Evolutionary conservation across 2,888 invertebrate genomes (phyloP), one percentile per base, ranked within the genome.

Genomic region (Nomada fabriciana): DNA sequence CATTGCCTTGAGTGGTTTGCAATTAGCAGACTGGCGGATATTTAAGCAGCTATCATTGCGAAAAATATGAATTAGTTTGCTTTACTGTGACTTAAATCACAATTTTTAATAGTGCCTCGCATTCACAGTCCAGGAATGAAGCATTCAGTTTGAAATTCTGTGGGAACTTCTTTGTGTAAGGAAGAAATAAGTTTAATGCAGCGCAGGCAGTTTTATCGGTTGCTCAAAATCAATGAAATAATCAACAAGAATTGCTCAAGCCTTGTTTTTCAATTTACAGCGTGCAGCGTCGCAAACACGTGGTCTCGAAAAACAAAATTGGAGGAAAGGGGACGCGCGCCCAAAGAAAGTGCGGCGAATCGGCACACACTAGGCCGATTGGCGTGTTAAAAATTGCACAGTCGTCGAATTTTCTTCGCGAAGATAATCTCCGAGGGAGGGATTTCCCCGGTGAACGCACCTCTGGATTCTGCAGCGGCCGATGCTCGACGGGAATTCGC

Each of bases 401-500:
- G 52, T 61, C 64, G 72, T 73, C 64, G 76, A 73, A 50, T 82
- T 83, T 83, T 82, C 83, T 82, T 77, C 53, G n/a, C 59, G 82
- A 70, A 69, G 82, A 82, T 83, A 77, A 82, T 82, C 83, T 83
- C 73, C 64, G 77, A 65, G 83, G 82, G 76, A 83, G 80, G 76
- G 61, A 78, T 86, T 86, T 82, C 77, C 80, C 72, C 80, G 81
- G 76, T 85, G 82, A 82, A 84, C 80, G 82, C 76, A 79, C 76
- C 80, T 79, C 68, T 76, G 75, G 80, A 85, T 85, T 85, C 84
- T 83, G 80, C 83, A 73, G 82, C 79, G 77, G 73, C 80, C 84
- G 83, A 82, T 82, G 88, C 84, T 89, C 86, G 87, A 81, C 83
- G 88, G 88, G 90, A 91, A 90, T 91, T 90, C 85, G 89, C 90